Evolutionary conservation across 2,888 invertebrate species (phyloP), one percentile per base, ranked within the genome.

Genomic region (Adineta ricciae): DNA sequence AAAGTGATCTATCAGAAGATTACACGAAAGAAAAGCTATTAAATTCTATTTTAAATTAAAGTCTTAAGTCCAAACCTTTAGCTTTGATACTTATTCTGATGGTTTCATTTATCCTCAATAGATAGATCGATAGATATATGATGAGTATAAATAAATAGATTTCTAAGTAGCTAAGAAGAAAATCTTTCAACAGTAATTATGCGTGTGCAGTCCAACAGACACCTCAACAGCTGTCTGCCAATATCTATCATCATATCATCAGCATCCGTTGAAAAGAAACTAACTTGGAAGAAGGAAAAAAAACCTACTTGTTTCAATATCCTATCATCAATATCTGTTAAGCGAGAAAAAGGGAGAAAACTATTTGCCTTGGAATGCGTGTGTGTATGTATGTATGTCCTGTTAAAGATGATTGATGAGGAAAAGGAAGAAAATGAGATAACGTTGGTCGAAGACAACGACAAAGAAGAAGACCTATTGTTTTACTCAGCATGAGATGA

Each of bases 271-370:
- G 16, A 64, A 46, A 46, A 46, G 46, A 64, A 32, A 64, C 64
- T 64, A 64, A 64, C 64, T 46, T 5, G 7, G 52, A 52, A 52
- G 52, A 32, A 16, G 64, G 64, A 32, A 64, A 32, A 14, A 32
- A 32, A n/a, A n/a, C n/a, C 64, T 64, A 32, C 64, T 64, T 64
- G 64, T 64, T 27, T 64, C 64, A 64, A 64, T 64, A 64, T 64
- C 27, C 64, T 64, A 64, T 64, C 64, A 64, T 64, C 64, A 14
- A 64, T 36, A 64, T 64, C 32, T 32, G 32, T 64, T 64, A 32
- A 27, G 14, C 16, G 64, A 64, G 11, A 46, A 46, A 46, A 46
- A 46, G 46, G 11, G 46, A 46, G 46, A 46, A 46, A 46, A 46
- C 46, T 8, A 11, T 46, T 46, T 46, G 46, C 46, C 46, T 46